Conservation (phyloP, 2,113 vertebrate species). For the Silurus glanis region DNA sequence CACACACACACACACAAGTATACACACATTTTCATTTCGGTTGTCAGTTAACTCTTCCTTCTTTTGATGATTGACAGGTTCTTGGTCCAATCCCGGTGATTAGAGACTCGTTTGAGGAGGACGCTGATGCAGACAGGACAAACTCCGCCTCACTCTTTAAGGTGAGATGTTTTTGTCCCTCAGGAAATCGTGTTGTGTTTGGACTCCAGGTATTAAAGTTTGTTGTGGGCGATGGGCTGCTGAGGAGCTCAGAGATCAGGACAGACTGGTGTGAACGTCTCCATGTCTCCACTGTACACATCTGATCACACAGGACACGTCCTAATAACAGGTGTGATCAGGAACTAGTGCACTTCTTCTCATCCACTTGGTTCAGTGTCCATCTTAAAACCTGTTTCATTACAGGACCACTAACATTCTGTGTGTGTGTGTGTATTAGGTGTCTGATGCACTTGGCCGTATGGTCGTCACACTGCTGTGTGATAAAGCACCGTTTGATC, state of each 20-base stretch:
- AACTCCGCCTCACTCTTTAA: constrained; percentile 80
- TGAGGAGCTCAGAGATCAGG: no score
- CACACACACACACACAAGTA: neutral
- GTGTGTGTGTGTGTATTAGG: constrained; percentile 63
- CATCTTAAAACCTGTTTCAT: neutral
- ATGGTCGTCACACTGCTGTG: constrained; percentile 80
- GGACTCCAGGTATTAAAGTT: no score
- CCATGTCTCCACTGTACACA: no score
- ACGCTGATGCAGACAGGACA: constrained; percentile 76
- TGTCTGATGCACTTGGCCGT: constrained; percentile 79
- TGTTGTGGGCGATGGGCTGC: no score
- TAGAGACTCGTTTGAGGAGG: constrained; percentile 81
- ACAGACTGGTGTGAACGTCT: no score
- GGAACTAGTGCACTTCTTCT: neutral
- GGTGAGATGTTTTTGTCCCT: constrained; percentile 57
- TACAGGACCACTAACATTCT: neutral
- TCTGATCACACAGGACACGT: no score
- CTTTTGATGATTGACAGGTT: constrained; percentile 67
- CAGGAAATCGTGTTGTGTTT: neutral
- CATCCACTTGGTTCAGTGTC: no score
- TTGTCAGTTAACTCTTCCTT: neutral
- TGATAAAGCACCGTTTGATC: constrained; percentile 75
- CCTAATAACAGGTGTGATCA: neutral
- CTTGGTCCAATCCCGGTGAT: constrained; percentile 79
- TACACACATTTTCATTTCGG: neutral